These are phyloP conservation scores for Platygyra sinensis DNA, from an alignment of 64 coral and sea anemone genomes.

Conservation along the genomic window DNA sequence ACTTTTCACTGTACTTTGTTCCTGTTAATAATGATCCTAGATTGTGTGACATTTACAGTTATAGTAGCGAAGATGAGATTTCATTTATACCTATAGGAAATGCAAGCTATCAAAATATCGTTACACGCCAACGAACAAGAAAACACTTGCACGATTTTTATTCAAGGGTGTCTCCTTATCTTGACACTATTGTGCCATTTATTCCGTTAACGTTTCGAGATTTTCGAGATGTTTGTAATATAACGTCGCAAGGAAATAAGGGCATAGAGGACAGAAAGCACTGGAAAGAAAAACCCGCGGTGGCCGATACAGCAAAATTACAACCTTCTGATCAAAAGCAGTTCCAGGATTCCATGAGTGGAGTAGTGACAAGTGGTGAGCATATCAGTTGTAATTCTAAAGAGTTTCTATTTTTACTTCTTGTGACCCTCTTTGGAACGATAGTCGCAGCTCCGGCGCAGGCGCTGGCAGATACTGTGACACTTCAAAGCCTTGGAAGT, in stretches of 20 bases:
- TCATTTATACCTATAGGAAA: background rate
- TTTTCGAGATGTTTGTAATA: background rate
- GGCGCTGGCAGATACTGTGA: constrained; percentile 78
- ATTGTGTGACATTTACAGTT: constrained; percentile 14
- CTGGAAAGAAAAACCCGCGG: background rate
- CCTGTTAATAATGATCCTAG: constrained; percentile 55
- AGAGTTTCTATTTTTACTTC: constrained; percentile 72
- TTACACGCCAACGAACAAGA: background rate
- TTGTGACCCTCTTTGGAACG: constrained; percentile 79
- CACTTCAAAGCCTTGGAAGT: constrained; percentile 70
- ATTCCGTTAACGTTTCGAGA: background rate
- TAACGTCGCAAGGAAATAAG: background rate
- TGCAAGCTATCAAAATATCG: no score
- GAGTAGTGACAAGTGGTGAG: background rate
- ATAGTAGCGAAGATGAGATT: background rate
- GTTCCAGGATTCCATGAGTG: background rate
- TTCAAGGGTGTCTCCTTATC: constrained; percentile 29
- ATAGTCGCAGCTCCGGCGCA: constrained; percentile 80
- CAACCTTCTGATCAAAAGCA: background rate
- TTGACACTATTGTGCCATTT: constrained; percentile 21
- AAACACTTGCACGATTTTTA: background rate
- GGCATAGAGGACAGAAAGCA: background rate
- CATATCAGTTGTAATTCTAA: constrained; percentile 31
- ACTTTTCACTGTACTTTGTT: constrained; percentile 72
- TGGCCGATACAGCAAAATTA: background rate